Percentiles rank a stretch among this genome's conserved stretches.
Evolutionary conservation across 1,140 invertebrate genomes (phyloP).

Genomic region (Trypoxylus dichotomus): DNA sequence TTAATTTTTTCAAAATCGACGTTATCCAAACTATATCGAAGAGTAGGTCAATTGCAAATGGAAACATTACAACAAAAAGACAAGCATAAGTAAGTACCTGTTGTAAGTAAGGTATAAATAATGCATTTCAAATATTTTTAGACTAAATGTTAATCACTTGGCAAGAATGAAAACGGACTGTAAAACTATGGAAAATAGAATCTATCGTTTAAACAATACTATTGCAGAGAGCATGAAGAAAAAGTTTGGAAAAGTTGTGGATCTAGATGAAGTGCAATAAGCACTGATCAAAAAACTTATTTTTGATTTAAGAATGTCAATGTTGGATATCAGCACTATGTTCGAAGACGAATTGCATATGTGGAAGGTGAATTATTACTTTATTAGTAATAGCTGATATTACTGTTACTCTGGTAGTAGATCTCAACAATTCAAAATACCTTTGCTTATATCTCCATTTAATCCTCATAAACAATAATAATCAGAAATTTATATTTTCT

Average conservation of each 20-base stretch:
- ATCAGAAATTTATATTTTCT: too few relatives aligned
- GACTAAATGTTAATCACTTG: slow-evolving; percentile 31
- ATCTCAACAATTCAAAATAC: too few relatives aligned
- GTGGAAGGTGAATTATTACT: slow-evolving; percentile 38
- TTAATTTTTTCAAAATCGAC: slow-evolving; percentile 65
- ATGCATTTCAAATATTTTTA: not conserved
- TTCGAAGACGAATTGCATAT: slow-evolving; percentile 53
- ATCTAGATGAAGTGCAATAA: slow-evolving; percentile 58
- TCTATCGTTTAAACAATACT: slow-evolving; percentile 52
- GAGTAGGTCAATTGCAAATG: slow-evolving; percentile 66
- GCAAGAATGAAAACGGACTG: slow-evolving; percentile 32
- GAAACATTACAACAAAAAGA: slow-evolving; percentile 64
- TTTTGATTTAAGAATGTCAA: slow-evolving; percentile 56
- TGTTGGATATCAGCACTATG: slow-evolving; percentile 54
- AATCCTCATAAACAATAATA: too few relatives aligned
- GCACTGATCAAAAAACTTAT: slow-evolving; percentile 58
- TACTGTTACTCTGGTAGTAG: too few relatives aligned
- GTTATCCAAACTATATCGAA: slow-evolving; percentile 60
- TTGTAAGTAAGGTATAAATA: not conserved
- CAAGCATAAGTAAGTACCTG: slow-evolving; percentile 59
- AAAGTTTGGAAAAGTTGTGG: slow-evolving; percentile 46
- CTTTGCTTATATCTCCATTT: too few relatives aligned
- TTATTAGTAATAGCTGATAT: too few relatives aligned
- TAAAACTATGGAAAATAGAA: slow-evolving; percentile 28
- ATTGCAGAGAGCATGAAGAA: slow-evolving; percentile 56